These are phyloP conservation scores for Latrodectus elegans DNA, from an alignment of 2,888 invertebrate species.

Conservation along the genomic window DNA sequence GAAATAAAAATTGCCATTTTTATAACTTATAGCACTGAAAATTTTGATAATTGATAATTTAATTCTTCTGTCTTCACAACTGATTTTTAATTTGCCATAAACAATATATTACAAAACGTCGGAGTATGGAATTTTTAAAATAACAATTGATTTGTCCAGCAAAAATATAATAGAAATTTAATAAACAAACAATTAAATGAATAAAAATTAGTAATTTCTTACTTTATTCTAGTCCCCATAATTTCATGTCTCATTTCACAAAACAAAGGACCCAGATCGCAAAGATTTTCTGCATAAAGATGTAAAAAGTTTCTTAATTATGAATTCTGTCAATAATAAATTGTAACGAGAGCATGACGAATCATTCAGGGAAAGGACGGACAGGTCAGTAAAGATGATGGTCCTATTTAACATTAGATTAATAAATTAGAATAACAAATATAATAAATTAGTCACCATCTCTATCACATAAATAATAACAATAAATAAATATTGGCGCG, in stretches of 20 bases:
- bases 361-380: constrained; percentile 3
- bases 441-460: constrained; percentile 12
- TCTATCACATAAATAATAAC: background rate
- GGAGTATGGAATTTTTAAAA: too few species aligned
- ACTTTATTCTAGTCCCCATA: constrained; percentile 65
- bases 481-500: constrained; percentile 28
- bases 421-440: constrained; percentile 19
- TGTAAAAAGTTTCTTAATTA: background rate
- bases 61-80: too few species aligned
- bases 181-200: background rate
- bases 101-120: too few species aligned
- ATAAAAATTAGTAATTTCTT: constrained; percentile 1
- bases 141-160: too few species aligned
- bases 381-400: background rate
- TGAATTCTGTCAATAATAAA: background rate
- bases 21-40: too few species aligned
- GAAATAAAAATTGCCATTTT: too few species aligned
- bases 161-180: background rate
- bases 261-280: background rate
- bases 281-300: background rate
- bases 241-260: constrained; percentile 12
- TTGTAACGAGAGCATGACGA: background rate
- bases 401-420: background rate
- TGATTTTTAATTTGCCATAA: too few species aligned
- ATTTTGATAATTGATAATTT: too few species aligned